Percentiles rank a stretch among this genome's conserved stretches.
These are phyloP conservation scores for Percopsis omiscomaycus DNA, from an alignment of 2,797 vertebrate species.

Conservation along the genomic window DNA sequence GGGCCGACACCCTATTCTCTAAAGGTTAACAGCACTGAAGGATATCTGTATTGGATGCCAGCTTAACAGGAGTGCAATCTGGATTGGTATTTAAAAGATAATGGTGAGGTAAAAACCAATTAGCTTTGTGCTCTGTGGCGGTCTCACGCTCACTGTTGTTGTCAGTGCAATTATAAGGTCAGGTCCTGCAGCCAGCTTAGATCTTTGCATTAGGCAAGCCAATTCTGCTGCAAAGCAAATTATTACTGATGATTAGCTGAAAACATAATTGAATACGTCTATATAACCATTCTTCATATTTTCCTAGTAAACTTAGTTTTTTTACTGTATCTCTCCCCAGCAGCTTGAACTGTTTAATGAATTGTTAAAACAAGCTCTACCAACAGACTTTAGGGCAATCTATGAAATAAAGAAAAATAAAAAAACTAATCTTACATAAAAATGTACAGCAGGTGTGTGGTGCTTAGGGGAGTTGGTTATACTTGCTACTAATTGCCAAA, in stretches of 20 bases:
- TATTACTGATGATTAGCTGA: constrained; percentile 8
- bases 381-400: background rate
- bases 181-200: constrained; percentile 26
- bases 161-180: constrained; percentile 60
- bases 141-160: constrained; percentile 50
- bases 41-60: constrained; percentile 51
- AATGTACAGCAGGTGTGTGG: background rate
- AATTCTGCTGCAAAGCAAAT: constrained; percentile 30
- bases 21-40: constrained; percentile 62
- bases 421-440: background rate
- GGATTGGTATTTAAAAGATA: constrained; percentile 74
- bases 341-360: background rate
- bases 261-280: background rate
- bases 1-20: constrained; percentile 58
- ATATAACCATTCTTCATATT: background rate
- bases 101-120: constrained; percentile 68
- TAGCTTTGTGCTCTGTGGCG: constrained; percentile 62
- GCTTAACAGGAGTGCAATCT: constrained; percentile 61
- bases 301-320: too few relatives aligned
- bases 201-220: constrained; percentile 31
- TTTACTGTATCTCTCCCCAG: too few relatives aligned
- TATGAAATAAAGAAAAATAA: background rate
- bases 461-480: background rate
- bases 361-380: background rate
- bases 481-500: too few relatives aligned